These are phyloP conservation scores for Acipenser oxyrinchus DNA, from an alignment of 2,797 vertebrate species.

Conservation along the genomic window DNA sequence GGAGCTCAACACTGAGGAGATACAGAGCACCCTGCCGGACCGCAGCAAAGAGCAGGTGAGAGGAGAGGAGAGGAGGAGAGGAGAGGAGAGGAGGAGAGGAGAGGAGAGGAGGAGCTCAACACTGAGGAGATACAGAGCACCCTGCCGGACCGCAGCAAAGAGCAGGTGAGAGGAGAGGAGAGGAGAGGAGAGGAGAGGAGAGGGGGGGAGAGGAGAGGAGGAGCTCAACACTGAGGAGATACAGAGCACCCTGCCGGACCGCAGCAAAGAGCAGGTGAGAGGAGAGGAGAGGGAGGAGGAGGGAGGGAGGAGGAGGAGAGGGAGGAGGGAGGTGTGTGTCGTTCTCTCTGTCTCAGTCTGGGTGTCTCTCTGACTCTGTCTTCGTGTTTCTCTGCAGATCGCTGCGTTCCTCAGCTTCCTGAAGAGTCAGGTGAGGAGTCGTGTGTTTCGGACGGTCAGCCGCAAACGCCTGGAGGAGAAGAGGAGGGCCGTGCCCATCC, in stretches of 20 bases:
- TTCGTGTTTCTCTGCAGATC: slow-evolving; percentile 35
- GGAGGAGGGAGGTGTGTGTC: no score
- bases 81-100: no score
- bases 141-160: slow-evolving; percentile 30
- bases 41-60: no score
- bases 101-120: slow-evolving; percentile 22
- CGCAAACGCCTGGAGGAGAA: slow-evolving; percentile 24
- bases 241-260: background rate
- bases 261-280: background rate
- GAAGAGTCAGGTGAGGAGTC: slow-evolving; percentile 31
- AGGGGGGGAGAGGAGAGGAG: background rate
- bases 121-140: slow-evolving; percentile 22
- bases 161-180: slow-evolving; percentile 36
- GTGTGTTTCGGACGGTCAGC: slow-evolving; percentile 20
- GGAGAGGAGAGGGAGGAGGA: no score
- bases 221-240: background rate
- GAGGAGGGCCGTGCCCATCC: slow-evolving; percentile 29
- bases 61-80: no score
- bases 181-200: no score
- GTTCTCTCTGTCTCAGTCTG: no score
- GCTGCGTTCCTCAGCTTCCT: slow-evolving; percentile 35
- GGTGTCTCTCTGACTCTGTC: background rate
- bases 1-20: slow-evolving; percentile 1
- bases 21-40: no score
- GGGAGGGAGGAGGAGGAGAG: no score